Base-by-base conservation (phyloP, 2,888 invertebrate species). In the Ophraella communa region DNA sequence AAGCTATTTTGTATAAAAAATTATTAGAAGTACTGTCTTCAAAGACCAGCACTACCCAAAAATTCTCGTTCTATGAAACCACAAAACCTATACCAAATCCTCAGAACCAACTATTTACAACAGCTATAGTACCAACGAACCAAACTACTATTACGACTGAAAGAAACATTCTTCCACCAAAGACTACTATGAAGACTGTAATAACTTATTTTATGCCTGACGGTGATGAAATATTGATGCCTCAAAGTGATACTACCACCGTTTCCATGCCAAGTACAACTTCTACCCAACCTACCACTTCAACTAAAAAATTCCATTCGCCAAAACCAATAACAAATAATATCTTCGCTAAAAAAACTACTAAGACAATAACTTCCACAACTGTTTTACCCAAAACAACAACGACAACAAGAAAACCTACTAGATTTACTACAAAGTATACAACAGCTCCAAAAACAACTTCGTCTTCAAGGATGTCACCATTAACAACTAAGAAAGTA, bases 1-100 rank as follows among this genome's bases (percentile, higher is more conserved):
- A 79, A 66, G 68, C 75, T 8, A 74, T 77, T 55, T 65, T 79
- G 3, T 80, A 79, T 61, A 76, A 77, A 44, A 73, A 74, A 17
- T 70, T 80, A 20, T 63, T 80, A 4, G 73, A 78, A 56, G 72
- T 76, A 5, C 60, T 80, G 35, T 72, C 78, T 7, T 58, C 68
- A 5, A 74, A 74, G 64, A 74, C 74, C 7, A 71, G 63, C 24
- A 72, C 67, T 2, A 69, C 71, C 20, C 59, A 65, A 44, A 63
- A 65, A 57, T 18, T 63, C 8, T 61, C 59, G 10, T 54, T 56
- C 33, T 52, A 20, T 21, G 54, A 27, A 27, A 30, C 49, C 18
- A 51, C 56, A 21, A 49, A 47, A 11, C 27, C 42, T 14, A 8
- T 49, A 11, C 27, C 21, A 27, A 47, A 3, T 27, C 18, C 35